Conservation (phyloP, 2,797 vertebrate species). For the Pyrocephalus nanus region DNA sequence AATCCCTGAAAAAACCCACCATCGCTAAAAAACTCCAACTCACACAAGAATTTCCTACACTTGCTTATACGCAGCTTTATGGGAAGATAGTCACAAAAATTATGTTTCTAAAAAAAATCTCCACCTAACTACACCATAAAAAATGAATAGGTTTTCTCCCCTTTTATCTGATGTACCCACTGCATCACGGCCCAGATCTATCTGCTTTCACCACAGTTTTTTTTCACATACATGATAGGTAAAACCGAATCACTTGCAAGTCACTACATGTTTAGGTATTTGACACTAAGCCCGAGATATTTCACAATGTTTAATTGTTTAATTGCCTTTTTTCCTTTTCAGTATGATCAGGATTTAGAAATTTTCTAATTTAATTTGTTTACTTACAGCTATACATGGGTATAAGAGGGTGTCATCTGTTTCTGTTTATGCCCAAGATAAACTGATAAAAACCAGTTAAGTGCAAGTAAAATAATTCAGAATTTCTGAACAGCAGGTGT, state of each 20-base stretch:
- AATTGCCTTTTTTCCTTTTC: neutral
- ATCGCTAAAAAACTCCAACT: fast-evolving
- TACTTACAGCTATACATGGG: neutral
- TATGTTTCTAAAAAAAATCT: neutral
- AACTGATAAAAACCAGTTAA: neutral
- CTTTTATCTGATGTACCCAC: neutral
- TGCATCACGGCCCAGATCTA: neutral
- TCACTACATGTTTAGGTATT: neutral
- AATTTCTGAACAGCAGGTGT: neutral
- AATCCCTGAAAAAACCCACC: fast-evolving
- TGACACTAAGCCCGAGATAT: neutral
- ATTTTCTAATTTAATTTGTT: neutral
- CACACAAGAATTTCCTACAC: neutral
- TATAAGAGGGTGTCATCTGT: neutral
- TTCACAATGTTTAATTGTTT: neutral
- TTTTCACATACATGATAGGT: neutral
- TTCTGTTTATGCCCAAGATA: neutral
- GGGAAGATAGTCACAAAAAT: neutral
- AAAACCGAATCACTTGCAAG: neutral
- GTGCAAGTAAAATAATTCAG: neutral
- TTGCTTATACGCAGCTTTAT: neutral
- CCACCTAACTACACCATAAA: neutral
- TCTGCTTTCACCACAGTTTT: neutral
- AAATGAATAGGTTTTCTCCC: neutral
- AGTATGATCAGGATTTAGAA: neutral